phyloP scores from a whole-genome alignment of 2,888 invertebrate genomes.

The Agonopterix alstromeriana region DNA sequence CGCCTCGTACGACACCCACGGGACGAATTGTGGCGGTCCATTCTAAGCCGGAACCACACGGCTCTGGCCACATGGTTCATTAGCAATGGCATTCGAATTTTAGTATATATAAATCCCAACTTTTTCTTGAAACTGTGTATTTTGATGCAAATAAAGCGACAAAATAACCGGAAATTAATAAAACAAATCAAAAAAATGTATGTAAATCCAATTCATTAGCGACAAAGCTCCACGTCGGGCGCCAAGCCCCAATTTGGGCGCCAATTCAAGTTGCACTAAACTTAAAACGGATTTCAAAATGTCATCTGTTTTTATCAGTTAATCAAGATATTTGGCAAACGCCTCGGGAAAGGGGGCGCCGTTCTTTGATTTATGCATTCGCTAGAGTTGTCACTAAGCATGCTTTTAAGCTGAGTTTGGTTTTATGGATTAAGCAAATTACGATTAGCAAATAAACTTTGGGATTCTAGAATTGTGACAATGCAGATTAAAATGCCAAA shows the following conservation, averaged over 20 bases:
- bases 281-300: background rate
- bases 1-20: too few species aligned
- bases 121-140: background rate
- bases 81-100: too few species aligned
- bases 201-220: too few species aligned
- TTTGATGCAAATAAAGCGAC: background rate
- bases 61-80: too few species aligned
- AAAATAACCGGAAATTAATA: background rate
- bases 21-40: too few species aligned
- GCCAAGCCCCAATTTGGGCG: slow-evolving; percentile 2
- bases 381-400: background rate
- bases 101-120: too few species aligned
- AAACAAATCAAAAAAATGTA: too few species aligned
- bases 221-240: background rate
- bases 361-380: slow-evolving; percentile 4
- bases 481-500: too few species aligned
- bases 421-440: background rate
- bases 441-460: background rate
- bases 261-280: slow-evolving; percentile 5
- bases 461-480: too few species aligned
- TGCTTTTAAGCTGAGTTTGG: background rate
- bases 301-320: slow-evolving; percentile 8
- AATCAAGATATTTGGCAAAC: slow-evolving; percentile 9
- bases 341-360: slow-evolving; percentile 5
- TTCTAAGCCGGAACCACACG: too few species aligned